Base-by-base conservation (phyloP, 2,113 vertebrate species). In the Mus spicilegus region DNA sequence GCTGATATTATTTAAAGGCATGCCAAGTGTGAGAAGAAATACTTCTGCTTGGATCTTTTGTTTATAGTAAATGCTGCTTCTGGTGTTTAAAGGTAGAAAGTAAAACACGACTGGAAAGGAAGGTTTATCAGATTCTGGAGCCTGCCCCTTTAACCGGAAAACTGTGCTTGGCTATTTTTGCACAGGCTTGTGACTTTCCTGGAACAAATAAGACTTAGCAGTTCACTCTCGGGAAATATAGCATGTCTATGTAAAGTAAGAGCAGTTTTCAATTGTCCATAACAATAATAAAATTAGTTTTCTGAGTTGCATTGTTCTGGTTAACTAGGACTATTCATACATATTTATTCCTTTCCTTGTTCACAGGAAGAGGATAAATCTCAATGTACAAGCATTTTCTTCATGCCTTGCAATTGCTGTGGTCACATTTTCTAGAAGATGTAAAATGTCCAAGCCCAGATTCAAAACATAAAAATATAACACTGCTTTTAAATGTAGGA, bases 1-100 rank as follows among this genome's bases (percentile, higher is more conserved):
- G 75, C 73, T 81, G 94, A 91, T 8, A 56, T 84, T 82, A 78
- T 84, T 96, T 56, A 91, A 76, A 91, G 84, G 94, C 91, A 89
- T 87, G 65, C 70, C 39, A 92, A 96, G 80, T 94, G 30, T 75
- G 26, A 96, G 36, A 63, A 95, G 42, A 63, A 93, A 86, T 70
- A 49, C 2, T 93, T 96, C 58, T 14, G 46, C 12, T 72, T 91
- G 54, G 86, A 58, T 94, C 24, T 28, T 63, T 91, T 95, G 77
- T 46, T 93, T 96, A 93, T 30, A 91, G 30, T 92, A 93, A 94
- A 69, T 93, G 19, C 33, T 94, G 24, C 56, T 90, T 78, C 19
- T 86, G 56, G 19, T 94, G 14, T 94, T 95, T 85, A 69, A 75
- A 88, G 61, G 46, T 58, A 92, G 46, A 92, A 96, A 94, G 16